A percentile compares a stretch with the other conserved stretches of the same genome.
phyloP scores from a whole-genome alignment of 2,888 invertebrate species.

The Cepaea hortensis region DNA sequence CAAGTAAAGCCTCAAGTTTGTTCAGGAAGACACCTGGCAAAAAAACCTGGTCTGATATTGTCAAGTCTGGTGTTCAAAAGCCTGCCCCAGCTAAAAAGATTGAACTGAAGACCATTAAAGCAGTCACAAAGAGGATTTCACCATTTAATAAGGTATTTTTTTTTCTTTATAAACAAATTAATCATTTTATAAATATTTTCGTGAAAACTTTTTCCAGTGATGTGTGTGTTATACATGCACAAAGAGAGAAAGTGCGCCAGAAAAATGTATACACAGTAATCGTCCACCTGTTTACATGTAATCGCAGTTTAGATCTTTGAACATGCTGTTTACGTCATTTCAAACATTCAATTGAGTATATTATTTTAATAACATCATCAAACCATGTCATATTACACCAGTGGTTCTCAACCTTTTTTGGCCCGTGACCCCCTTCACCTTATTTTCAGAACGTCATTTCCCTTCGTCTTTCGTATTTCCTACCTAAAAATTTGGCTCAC shows the following conservation, averaged over 20 bases:
- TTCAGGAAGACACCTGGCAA: slow-evolving; percentile 46
- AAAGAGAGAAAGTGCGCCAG: neutral
- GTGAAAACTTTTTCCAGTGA: neutral
- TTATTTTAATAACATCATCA: too few species aligned
- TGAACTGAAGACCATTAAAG: slow-evolving; percentile 2
- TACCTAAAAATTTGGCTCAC: too few species aligned
- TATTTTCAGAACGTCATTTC: too few species aligned
- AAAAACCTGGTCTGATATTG: slow-evolving; percentile 68
- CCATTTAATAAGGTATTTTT: neutral
- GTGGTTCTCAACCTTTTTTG: too few species aligned
- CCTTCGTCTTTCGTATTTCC: too few species aligned
- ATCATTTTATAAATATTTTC: neutral
- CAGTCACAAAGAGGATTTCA: slow-evolving; percentile 29
- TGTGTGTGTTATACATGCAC: neutral
- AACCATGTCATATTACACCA: too few species aligned
- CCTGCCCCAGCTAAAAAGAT: slow-evolving; percentile 47
- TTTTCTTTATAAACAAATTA: neutral
- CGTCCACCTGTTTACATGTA: too few species aligned
- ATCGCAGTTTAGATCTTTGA: too few species aligned
- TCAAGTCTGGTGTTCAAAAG: slow-evolving; percentile 59
- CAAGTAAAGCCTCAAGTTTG: slow-evolving; percentile 37
- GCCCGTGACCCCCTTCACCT: too few species aligned
- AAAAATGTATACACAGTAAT: too few species aligned
- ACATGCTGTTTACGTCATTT: too few species aligned
- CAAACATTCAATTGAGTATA: too few species aligned